Evolutionary conservation across 2,888 invertebrate species (phyloP).

Genomic region (Ptychoptera albimana): DNA sequence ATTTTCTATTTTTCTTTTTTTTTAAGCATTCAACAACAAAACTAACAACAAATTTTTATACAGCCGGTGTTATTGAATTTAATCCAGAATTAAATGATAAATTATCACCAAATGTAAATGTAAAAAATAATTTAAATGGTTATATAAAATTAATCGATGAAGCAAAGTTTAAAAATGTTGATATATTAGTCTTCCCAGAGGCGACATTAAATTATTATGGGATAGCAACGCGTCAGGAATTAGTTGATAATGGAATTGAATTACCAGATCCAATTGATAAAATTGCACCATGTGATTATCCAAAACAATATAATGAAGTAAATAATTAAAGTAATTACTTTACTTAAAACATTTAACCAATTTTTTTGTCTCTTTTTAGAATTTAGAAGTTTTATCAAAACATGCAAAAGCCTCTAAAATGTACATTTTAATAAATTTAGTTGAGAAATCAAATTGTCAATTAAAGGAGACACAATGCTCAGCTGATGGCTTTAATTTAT

Average conservation of each 20-base stretch:
- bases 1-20: no score
- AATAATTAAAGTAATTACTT: background rate
- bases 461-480: conserved; percentile 16
- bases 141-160: conserved; percentile 11
- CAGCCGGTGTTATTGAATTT: conserved; percentile 49
- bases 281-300: conserved; percentile 15
- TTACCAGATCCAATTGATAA: conserved; percentile 15
- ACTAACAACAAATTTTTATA: conserved; percentile 23
- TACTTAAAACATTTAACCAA: background rate
- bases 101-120: conserved; percentile 17
- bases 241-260: conserved; percentile 17
- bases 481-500: conserved; percentile 21
- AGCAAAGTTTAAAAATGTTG: background rate
- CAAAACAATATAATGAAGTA: background rate
- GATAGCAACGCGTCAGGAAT: background rate
- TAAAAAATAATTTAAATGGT: conserved; percentile 15
- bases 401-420: conserved; percentile 26
- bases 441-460: conserved; percentile 43
- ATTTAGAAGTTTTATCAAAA: conserved; percentile 6
- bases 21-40: no score
- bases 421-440: conserved; percentile 55
- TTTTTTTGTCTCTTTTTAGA: conserved; percentile 5
- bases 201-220: conserved; percentile 23
- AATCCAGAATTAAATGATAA: conserved; percentile 23
- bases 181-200: conserved; percentile 31